Conservation (phyloP, 2,113 vertebrate genomes). For the Scomber colias region DNA sequence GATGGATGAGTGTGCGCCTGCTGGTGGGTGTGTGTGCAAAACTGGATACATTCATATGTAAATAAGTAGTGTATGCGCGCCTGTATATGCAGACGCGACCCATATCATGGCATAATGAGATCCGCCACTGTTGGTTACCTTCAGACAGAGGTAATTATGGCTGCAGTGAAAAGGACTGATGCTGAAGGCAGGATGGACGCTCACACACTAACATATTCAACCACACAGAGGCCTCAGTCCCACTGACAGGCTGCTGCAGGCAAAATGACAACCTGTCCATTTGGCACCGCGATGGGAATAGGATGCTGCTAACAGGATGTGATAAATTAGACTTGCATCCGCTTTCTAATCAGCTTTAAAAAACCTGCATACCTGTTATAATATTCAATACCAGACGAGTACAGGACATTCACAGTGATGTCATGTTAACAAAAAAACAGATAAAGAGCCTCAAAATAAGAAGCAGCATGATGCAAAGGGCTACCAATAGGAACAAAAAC, state of each 20-base stretch:
- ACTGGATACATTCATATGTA: conserved; percentile 80
- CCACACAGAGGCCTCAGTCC: conserved; percentile 52
- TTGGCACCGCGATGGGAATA: conserved; percentile 41
- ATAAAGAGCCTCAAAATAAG: conserved; percentile 16
- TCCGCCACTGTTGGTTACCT: conserved; percentile 83
- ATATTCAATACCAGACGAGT: conserved; percentile 28
- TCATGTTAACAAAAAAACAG: conserved; percentile 16
- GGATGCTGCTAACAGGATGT: conserved; percentile 55
- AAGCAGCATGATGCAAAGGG: conserved; percentile 12
- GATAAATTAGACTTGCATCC: conserved; percentile 67
- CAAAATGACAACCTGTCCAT: conserved; percentile 66
- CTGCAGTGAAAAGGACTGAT: conserved; percentile 65
- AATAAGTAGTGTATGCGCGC: conserved; percentile 65
- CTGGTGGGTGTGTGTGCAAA: conserved; percentile 53
- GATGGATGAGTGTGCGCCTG: conserved; percentile 39
- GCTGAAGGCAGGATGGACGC: conserved; percentile 67
- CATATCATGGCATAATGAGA: conserved; percentile 83
- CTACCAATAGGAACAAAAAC: conserved; percentile 25
- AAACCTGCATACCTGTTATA: conserved; percentile 43
- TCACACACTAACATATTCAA: conserved; percentile 46
- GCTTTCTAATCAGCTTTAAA: conserved; percentile 62
- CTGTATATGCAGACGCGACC: conserved; percentile 77
- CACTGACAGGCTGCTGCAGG: conserved; percentile 60
- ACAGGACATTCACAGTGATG: not conserved
- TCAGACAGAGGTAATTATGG: conserved; percentile 82